Conservation (phyloP, 2,888 invertebrate species). For the Melanostoma mellinum region DNA sequence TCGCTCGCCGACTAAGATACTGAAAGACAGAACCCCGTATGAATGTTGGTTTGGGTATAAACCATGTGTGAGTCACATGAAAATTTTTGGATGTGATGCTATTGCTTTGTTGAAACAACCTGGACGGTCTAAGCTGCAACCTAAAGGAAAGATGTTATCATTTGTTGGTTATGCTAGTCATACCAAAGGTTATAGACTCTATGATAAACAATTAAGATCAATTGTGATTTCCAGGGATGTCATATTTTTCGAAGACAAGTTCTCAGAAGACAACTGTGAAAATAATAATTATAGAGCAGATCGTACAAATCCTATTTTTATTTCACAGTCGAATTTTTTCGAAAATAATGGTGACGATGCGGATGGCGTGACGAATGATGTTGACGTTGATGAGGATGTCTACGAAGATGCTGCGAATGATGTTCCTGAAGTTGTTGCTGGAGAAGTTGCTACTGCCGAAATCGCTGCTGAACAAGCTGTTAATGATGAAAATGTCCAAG, state of each 20-base stretch:
- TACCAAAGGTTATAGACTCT: constrained; percentile 66
- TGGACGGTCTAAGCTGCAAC: constrained; percentile 54
- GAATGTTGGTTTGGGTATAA: constrained; percentile 61
- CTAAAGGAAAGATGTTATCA: constrained; percentile 54
- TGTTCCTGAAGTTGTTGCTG: background rate
- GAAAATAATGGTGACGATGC: background rate
- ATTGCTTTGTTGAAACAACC: constrained; percentile 56
- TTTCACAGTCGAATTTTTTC: background rate
- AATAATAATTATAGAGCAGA: constrained; percentile 1
- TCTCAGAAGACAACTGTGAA: constrained; percentile 37
- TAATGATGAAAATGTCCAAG: background rate
- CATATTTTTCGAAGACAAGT: constrained; percentile 67
- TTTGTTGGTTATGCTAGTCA: constrained; percentile 56
- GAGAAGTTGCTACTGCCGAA: background rate
- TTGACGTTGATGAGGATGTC: background rate
- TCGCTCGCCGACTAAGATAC: constrained; percentile 58
- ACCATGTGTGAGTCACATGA: constrained; percentile 63
- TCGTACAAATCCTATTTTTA: constrained; percentile 12
- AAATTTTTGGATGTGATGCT: constrained; percentile 64
- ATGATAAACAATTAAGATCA: constrained; percentile 46
- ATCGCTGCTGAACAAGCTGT: background rate
- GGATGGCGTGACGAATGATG: constrained; percentile 11
- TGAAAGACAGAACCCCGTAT: constrained; percentile 63
- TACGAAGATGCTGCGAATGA: constrained; percentile 2
- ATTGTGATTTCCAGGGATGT: constrained; percentile 66